Percentiles rank a stretch among this genome's conserved stretches.
Evolutionary conservation across 2,888 invertebrate species (phyloP).

Genomic region (Mesorhabditis sp.): DNA sequence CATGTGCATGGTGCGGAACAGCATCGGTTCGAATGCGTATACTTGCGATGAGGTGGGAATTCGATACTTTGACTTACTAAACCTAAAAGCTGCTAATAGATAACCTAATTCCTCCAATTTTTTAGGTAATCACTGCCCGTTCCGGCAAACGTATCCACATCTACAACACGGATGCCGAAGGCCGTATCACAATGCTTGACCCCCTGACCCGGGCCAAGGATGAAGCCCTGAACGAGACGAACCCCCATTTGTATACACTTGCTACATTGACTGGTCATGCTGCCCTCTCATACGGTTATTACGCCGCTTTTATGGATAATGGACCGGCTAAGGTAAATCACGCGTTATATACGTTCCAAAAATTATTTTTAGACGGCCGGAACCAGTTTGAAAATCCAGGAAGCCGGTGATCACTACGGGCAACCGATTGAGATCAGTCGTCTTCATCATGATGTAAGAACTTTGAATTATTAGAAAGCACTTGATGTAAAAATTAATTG

Average conservation of each 20-base stretch:
- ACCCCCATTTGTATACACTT: slow-evolving; percentile 69
- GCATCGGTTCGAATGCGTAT: slow-evolving; percentile 70
- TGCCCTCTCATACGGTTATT: slow-evolving; percentile 47
- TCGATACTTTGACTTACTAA: slow-evolving; percentile 37
- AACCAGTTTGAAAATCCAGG: slow-evolving; percentile 28
- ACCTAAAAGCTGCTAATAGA: not conserved
- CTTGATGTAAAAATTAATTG: not conserved
- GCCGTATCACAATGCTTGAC: slow-evolving; percentile 72
- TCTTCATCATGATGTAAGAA: slow-evolving; percentile 40
- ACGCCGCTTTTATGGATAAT: slow-evolving; percentile 53
- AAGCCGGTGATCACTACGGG: slow-evolving; percentile 43
- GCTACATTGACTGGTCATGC: slow-evolving; percentile 53
- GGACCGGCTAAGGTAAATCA: slow-evolving; percentile 26
- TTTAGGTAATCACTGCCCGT: slow-evolving; percentile 60
- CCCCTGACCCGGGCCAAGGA: slow-evolving; percentile 50
- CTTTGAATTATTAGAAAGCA: not conserved
- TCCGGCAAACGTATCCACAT: slow-evolving; percentile 80
- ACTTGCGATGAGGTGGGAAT: slow-evolving; percentile 72
- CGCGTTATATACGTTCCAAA: not conserved
- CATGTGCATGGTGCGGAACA: slow-evolving; percentile 82
- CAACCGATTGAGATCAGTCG: slow-evolving; percentile 55
- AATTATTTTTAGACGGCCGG: slow-evolving; percentile 21
- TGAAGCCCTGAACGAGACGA: slow-evolving; percentile 27
- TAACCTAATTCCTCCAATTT: slow-evolving; percentile 11
- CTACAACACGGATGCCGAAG: slow-evolving; percentile 92